Base-by-base conservation (phyloP, 2,797 vertebrate genomes). In the Ataeniobius toweri region DNA sequence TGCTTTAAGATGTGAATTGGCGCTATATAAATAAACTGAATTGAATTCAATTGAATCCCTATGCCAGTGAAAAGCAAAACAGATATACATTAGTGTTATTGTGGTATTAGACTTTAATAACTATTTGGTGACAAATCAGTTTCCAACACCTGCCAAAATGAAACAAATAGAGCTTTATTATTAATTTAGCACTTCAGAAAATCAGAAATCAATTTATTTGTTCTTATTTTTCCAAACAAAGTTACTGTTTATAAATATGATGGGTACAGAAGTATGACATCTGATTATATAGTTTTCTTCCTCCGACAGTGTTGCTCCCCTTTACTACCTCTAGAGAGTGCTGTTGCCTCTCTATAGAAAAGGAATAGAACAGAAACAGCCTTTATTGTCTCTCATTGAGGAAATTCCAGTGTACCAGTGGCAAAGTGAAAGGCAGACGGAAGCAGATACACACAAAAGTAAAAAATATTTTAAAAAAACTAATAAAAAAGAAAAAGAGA, bases 281-380 rank as follows among this genome's bases (percentile, higher is more conserved):
- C 24, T 44, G 24, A 68, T n/a, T 6, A 46, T n/a, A 46, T 58
- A 58, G 56, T n/a, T 46, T 41, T n/a, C 22, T n/a, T 68, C 5
- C 36, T 63, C 28, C 4, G 39, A 31, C 22, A 44, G 46, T 73
- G 77, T 10, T 10, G 24, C 79, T 76, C 9, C 53, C 1, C 22
- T 74, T 71, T 28, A 3, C 1, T 24, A 75, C 77, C 87, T 79
- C 53, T 89, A 90, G 91, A 85, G 85, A 84, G 81, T 78, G 65
- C 78, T 73, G 44, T 55, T 80, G 78, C 61, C 77, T 78, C 71
- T 80, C 55, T 2, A 9, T 73, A 80, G 71, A 46, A 46, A 7
- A 46, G 7, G 4, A 31, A 31, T 65, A 20, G 36, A 36, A 39
- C 14, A 65, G 31, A 13, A 65, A 39, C 10, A 46, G 1, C 5